Conservation (phyloP, 2,113 vertebrate genomes). For the Toxostoma redivivum region DNA sequence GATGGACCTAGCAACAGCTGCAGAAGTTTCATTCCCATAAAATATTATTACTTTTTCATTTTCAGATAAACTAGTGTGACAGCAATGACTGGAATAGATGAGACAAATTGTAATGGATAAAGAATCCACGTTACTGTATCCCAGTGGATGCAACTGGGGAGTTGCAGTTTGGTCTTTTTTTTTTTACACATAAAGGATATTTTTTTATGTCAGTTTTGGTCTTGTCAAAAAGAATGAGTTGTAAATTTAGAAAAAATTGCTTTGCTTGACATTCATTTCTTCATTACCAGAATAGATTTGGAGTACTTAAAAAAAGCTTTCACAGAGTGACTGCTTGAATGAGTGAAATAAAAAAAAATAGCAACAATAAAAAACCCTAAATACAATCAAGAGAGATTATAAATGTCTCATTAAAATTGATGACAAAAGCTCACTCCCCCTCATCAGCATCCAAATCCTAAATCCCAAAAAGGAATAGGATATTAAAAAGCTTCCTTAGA, state of each 20-base stretch:
- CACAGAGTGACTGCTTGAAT: slow-evolving; percentile 2
- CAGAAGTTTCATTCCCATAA: background rate
- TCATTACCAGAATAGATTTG: slow-evolving; percentile 46
- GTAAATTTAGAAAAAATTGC: slow-evolving; percentile 48
- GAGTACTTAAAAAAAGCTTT: slow-evolving; percentile 34
- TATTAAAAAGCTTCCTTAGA: background rate
- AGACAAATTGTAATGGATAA: background rate
- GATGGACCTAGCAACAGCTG: background rate
- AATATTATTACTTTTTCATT: background rate
- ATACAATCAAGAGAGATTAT: slow-evolving; percentile 27
- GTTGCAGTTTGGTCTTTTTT: background rate
- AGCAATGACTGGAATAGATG: background rate
- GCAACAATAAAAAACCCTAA: slow-evolving; percentile 7
- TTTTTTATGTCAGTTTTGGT: slow-evolving; percentile 29
- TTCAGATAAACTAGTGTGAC: background rate
- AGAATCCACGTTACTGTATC: background rate
- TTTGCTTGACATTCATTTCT: slow-evolving; percentile 40
- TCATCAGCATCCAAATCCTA: slow-evolving; percentile 1
- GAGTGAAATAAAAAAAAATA: background rate
- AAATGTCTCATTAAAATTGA: slow-evolving; percentile 8
- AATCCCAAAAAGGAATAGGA: background rate
- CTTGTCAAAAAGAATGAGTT: background rate
- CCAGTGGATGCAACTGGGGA: background rate
- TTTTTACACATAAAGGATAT: background rate
- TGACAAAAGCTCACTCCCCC: slow-evolving; percentile 6